Conservation (phyloP, 2,888 invertebrate species). For the Leptopilina syphax region DNA sequence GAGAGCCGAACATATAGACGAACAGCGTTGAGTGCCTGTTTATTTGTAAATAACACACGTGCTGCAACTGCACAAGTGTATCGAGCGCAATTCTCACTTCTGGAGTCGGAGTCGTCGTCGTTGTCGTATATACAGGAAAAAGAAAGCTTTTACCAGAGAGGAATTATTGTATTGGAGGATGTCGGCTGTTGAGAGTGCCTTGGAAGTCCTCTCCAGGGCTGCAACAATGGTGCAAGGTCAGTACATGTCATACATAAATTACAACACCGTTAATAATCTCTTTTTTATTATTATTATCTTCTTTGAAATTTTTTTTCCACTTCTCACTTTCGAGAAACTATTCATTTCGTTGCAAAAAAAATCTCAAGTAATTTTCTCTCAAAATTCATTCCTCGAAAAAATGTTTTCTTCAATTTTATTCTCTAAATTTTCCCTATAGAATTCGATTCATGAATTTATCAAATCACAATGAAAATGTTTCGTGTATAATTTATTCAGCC, state of each 20-base stretch:
- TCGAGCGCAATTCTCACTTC: conserved; percentile 39
- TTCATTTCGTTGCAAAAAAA: too few relatives aligned
- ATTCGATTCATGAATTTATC: too few relatives aligned
- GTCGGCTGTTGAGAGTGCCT: conserved; percentile 88
- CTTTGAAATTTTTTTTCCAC: neutral
- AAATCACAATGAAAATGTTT: too few relatives aligned
- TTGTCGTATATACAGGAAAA: conserved; percentile 27
- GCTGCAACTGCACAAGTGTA: conserved; percentile 29
- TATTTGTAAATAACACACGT: conserved; percentile 35
- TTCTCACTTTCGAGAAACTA: neutral
- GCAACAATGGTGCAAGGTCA: conserved; percentile 91
- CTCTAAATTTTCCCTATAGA: neutral
- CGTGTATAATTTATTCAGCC: neutral
- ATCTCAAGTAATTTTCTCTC: too few relatives aligned
- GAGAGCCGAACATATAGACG: too few relatives aligned
- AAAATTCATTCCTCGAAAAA: too few relatives aligned
- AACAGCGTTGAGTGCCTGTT: conserved; percentile 10
- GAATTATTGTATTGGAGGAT: conserved; percentile 75
- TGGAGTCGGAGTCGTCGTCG: neutral
- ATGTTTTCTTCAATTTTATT: too few relatives aligned
- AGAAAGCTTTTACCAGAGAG: conserved; percentile 41
- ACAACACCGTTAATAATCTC: neutral
- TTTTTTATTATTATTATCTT: neutral
- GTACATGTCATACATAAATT: conserved; percentile 52
- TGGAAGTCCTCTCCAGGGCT: conserved; percentile 92